Percentiles rank a stretch among this genome's conserved stretches.
Conservation (phyloP, 2,888 invertebrate species). For the Mythimna pallens region DNA sequence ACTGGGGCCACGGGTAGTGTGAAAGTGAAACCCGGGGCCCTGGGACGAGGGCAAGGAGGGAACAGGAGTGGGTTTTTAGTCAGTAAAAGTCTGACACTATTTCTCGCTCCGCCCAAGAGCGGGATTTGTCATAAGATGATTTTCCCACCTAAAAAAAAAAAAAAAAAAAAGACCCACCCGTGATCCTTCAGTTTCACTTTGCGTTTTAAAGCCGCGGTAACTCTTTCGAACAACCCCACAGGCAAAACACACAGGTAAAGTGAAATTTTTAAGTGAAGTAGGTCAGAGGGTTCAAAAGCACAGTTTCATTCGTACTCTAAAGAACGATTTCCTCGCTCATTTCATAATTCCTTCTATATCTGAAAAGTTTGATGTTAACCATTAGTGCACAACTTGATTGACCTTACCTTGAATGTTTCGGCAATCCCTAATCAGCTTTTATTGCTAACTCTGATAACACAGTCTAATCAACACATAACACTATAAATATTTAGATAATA, state of each 20-base stretch:
- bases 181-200: too few relatives aligned
- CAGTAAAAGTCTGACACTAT: too few relatives aligned
- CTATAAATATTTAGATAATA: constrained; percentile 63
- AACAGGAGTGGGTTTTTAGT: too few relatives aligned
- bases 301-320: not conserved
- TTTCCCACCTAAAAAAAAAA: too few relatives aligned
- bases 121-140: too few relatives aligned
- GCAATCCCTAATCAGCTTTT: constrained; percentile 79
- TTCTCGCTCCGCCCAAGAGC: too few relatives aligned
- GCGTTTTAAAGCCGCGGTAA: too few relatives aligned
- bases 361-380: constrained; percentile 11
- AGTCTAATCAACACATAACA: constrained; percentile 74
- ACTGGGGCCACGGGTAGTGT: too few relatives aligned
- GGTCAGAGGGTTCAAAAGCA: constrained; percentile 33
- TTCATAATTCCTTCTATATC: not conserved
- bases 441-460: constrained; percentile 78
- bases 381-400: constrained; percentile 11
- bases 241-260: not conserved
- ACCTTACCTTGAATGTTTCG: constrained; percentile 87
- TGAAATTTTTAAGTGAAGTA: constrained; percentile 13
- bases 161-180: too few relatives aligned
- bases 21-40: too few relatives aligned
- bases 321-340: not conserved
- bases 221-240: too few relatives aligned
- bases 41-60: too few relatives aligned